Evolutionary conservation across 2,888 invertebrate species (phyloP).

Genomic region (Macropis europaea): DNA sequence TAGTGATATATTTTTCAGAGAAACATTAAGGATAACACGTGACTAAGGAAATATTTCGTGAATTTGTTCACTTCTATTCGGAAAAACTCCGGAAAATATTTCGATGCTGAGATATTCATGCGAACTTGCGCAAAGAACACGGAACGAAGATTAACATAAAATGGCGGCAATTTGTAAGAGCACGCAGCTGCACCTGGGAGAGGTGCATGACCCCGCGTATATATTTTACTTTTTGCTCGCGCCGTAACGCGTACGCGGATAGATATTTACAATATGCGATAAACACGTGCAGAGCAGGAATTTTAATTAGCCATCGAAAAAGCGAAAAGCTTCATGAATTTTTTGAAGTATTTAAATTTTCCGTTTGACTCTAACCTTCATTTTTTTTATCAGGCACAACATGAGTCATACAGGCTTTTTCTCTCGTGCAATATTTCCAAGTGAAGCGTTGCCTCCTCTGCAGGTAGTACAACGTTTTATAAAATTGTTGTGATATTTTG

Average conservation of each 20-base stretch:
- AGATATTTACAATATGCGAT: background rate
- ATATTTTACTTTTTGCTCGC: conserved; percentile 11
- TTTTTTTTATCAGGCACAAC: too few relatives aligned
- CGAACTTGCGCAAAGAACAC: background rate
- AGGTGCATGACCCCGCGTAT: background rate
- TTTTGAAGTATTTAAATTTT: too few relatives aligned
- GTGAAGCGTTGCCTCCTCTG: too few relatives aligned
- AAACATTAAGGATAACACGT: too few relatives aligned
- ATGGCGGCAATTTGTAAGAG: conserved; percentile 21
- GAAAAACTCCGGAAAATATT: conserved; percentile 18
- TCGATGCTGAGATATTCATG: conserved; percentile 10
- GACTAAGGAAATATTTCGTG: conserved; percentile 9
- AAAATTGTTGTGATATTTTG: too few relatives aligned
- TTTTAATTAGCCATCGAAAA: conserved; percentile 21
- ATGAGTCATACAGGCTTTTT: too few relatives aligned
- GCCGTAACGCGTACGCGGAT: background rate
- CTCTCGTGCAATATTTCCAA: too few relatives aligned
- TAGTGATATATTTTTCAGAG: too few relatives aligned
- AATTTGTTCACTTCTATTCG: background rate
- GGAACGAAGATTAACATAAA: conserved; percentile 34
- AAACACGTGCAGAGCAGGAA: conserved; percentile 1
- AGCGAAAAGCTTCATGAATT: background rate
- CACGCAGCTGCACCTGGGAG: conserved; percentile 6
- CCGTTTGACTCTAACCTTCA: too few relatives aligned
- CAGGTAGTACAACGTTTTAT: too few relatives aligned